Base-by-base conservation (phyloP, 1,140 invertebrate species). In the Drosophila trapezifrons region DNA sequence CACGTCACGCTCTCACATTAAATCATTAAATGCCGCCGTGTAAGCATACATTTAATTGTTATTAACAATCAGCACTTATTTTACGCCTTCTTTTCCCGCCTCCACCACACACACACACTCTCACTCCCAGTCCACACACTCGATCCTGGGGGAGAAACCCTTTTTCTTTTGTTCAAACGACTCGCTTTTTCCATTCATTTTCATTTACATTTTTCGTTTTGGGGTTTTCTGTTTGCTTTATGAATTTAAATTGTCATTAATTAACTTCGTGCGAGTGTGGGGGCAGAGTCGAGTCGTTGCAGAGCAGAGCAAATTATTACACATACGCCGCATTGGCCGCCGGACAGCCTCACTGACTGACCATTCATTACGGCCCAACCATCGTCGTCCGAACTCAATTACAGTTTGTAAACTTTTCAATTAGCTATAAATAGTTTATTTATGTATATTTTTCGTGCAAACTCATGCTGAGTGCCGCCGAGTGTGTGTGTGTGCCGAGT, bases 231-330 rank as follows among this genome's bases (percentile, higher is more conserved):
- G 80, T 87, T 89, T 87, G 84, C 84, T 89, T 87, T 87, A 87
- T 87, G 84, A 87, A 87, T 87, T 87, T 87, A 90, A 87, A 87
- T 87, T 89, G 84, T 87, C 84, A 87, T 87, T 87, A 87, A 87
- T 87, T 87, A 87, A 87, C 80, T 87, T 69, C 42, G 56, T 63
- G 55, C 65, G 10, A 35, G 54, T 20, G 4, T 10, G 18, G 18
- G 20, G 32, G 65, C 25, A 40, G 29, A n/a, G 55, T 9, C 15
- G n/a, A 25, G 22, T 25, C 22, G 3, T 10, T 10, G 10, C 29
- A 32, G 46, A 13, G 20, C 58, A 38, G 46, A 18, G 37, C 29
- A 35, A 78, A 84, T 89, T 89, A 84, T 87, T 84, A 75, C 77
- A 80, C 84, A 89, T 78, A 85, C 81, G 80, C 70, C 79, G 17